Conservation (phyloP, 1,140 invertebrate species). For the Phymastichus coffea region DNA sequence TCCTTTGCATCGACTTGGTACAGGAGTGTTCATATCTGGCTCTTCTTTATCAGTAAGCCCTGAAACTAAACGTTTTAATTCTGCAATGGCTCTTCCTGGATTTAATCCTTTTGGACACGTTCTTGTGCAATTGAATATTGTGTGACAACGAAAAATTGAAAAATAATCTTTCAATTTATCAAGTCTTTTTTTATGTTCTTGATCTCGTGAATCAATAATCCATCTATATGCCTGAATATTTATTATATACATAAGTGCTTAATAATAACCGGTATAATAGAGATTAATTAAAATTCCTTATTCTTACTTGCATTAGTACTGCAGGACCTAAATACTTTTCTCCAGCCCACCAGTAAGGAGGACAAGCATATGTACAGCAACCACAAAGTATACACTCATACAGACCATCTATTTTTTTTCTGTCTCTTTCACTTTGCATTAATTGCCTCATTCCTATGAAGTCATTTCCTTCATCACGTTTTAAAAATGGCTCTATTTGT, state of each 20-base stretch:
- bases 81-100: slow-evolving; percentile 91
- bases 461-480: slow-evolving; percentile 65
- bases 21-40: slow-evolving; percentile 57
- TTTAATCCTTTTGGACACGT: slow-evolving; percentile 88
- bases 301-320: slow-evolving; percentile 62
- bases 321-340: slow-evolving; percentile 72
- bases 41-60: slow-evolving; percentile 77
- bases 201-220: slow-evolving; percentile 79
- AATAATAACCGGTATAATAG: neutral
- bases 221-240: slow-evolving; percentile 59
- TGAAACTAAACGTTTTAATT: slow-evolving; percentile 90
- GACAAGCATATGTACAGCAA: slow-evolving; percentile 70
- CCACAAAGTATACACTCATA: slow-evolving; percentile 79
- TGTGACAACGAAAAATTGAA: slow-evolving; percentile 76
- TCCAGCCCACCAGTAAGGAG: slow-evolving; percentile 74
- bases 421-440: slow-evolving; percentile 68
- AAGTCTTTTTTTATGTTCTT: slow-evolving; percentile 65
- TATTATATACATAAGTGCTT: slow-evolving; percentile 6
- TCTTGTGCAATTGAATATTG: slow-evolving; percentile 79
- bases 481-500: slow-evolving; percentile 83
- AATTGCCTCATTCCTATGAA: slow-evolving; percentile 59
- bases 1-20: neutral
- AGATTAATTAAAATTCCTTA: slow-evolving; percentile 3
- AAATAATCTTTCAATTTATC: slow-evolving; percentile 69
- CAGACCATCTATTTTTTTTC: slow-evolving; percentile 73